phyloP scores from a whole-genome alignment of 2,797 vertebrate species.

The Chaetodon trifasciatus region DNA sequence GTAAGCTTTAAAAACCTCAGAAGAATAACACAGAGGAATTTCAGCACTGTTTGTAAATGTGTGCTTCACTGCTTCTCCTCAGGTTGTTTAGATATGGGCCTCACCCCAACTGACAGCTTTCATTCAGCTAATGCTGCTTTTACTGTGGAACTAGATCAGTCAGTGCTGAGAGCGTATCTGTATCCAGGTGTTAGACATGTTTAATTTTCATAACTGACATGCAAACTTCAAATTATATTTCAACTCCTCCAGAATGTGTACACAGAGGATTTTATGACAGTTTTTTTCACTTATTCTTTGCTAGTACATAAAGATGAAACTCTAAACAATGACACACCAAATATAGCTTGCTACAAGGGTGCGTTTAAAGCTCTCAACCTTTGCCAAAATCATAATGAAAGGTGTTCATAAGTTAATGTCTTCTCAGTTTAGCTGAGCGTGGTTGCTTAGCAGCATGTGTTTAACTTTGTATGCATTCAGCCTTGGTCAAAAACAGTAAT shows the following conservation, averaged over 20 bases:
- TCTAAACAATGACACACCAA: not conserved
- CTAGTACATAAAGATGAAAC: not conserved
- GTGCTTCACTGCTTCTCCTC: conserved; percentile 44
- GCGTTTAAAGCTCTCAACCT: conserved; percentile 32
- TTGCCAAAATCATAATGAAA: conserved; percentile 59
- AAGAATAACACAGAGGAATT: conserved; percentile 67
- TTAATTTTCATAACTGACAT: conserved; percentile 22
- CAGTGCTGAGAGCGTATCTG: conserved; percentile 28
- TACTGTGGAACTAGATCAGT: conserved; percentile 41
- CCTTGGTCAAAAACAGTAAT: conserved; percentile 49
- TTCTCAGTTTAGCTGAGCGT: conserved; percentile 25
- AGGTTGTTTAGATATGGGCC: conserved; percentile 71
- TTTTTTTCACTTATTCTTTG: not conserved
- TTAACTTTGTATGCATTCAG: conserved; percentile 40
- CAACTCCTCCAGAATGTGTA: not conserved
- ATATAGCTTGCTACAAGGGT: conserved; percentile 20
- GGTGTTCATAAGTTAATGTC: conserved; percentile 33
- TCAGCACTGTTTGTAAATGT: conserved; percentile 46
- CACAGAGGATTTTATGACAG: conserved; percentile 4
- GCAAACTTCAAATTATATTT: conserved; percentile 19
- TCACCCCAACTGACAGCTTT: conserved; percentile 73
- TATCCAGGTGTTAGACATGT: conserved; percentile 3
- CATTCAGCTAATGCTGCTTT: conserved; percentile 53
- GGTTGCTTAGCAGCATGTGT: conserved; percentile 50
- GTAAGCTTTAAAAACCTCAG: conserved; percentile 60